Evolutionary conservation across 1,140 invertebrate species (phyloP), one percentile per base, ranked within the genome.

Genomic region (Apis mellifera): DNA sequence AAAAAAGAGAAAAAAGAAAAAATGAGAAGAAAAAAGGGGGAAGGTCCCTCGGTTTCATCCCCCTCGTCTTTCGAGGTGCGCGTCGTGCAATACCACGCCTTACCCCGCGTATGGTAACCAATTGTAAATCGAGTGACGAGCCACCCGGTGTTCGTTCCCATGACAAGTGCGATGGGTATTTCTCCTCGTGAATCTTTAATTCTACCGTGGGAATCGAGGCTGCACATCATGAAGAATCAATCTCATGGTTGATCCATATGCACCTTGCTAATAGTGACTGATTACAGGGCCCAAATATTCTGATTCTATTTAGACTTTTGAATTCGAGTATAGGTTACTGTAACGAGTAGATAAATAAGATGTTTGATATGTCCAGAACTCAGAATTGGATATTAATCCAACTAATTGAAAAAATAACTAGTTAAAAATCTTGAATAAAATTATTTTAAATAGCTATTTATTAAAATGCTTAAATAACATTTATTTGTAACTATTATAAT

Each of bases 101-200:
- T 71, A 23, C 72, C 76, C 71, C 76, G 54, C 73, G 59, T 70
- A 50, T 62, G 57, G 23, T 72, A 62, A 84, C 81, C 86, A 86
- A 87, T 87, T 87, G 86, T 87, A 86, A 83, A 86, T 86, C 86
- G 69, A 77, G 65, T 66, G 77, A 87, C 81, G 85, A 87, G 77
- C 86, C 89, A 89, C 84, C 89, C 84, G 87, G 86, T 90, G 90
- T 91, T 89, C 89, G 85, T 94, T 94, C 93, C 93, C 93, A 94
- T 94, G 93, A 94, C 93, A 94, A 94, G 93, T 93, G 93, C 89
- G 85, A 91, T 90, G 87, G 81, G 82, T 86, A 89, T 89, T 91
- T 89, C 83, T 84, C 84, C 91, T 90, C 92, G 92, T 93, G 92
- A 93, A 94, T 94, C 92, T 90, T 91, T 91, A 91, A 94, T 93